phyloP scores from a whole-genome alignment of 2,888 invertebrate species.

The Dysmachus trigonus region DNA sequence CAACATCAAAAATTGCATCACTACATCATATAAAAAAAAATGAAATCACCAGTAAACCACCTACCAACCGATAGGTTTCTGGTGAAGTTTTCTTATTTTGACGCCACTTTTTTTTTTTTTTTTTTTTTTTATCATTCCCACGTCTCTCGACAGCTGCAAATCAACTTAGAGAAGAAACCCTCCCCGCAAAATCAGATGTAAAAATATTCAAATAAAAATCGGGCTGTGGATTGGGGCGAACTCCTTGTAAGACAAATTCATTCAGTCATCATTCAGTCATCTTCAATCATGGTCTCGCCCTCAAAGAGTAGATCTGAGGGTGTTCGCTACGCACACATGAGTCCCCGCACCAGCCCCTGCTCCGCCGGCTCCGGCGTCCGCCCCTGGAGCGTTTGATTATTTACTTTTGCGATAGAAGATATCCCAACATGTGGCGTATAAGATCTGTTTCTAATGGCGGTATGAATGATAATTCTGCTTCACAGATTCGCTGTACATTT shows the following conservation, averaged over 20 bases:
- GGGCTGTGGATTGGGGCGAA: neutral
- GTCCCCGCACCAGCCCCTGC: neutral
- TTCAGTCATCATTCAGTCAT: neutral
- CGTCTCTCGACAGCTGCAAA: neutral
- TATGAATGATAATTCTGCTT: neutral
- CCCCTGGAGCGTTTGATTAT: neutral
- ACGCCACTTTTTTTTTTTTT: neutral
- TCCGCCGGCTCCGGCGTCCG: neutral
- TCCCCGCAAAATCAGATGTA: neutral
- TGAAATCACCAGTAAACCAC: neutral
- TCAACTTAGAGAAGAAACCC: neutral
- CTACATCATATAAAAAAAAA: neutral
- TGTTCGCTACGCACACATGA: neutral
- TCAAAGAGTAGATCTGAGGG: neutral
- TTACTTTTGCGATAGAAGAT: neutral
- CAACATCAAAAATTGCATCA: neutral
- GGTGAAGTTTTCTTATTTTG: neutral
- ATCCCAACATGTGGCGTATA: neutral
- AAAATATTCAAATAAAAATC: neutral
- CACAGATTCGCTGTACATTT: neutral
- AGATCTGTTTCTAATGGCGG: neutral
- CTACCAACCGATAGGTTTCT: neutral
- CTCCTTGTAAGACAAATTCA: neutral
- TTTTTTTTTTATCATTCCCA: neutral
- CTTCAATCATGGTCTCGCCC: neutral